A percentile compares a stretch with the other conserved stretches of the same genome.
phyloP scores from a whole-genome alignment of 2,797 vertebrate species.

The Pseudochaenichthys georgianus region DNA sequence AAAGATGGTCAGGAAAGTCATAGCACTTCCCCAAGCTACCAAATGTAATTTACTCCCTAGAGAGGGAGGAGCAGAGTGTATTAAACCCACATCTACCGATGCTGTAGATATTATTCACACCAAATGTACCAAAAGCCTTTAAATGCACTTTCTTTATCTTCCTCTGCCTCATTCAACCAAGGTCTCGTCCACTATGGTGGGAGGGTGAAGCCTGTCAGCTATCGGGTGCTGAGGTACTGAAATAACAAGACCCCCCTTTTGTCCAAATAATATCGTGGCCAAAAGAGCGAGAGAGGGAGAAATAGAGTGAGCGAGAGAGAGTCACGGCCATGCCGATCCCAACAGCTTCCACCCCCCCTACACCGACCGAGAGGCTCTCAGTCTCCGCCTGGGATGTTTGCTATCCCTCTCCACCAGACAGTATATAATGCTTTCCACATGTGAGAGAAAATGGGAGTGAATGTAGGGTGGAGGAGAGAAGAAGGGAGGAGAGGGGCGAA shows the following conservation, averaged over 20 bases:
- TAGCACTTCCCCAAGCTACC: not conserved
- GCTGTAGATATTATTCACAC: conserved; percentile 8
- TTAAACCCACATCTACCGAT: conserved; percentile 19
- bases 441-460: conserved; percentile 67
- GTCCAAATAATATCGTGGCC: conserved; percentile 72
- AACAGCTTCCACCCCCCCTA: conserved; percentile 31
- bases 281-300: conserved; percentile 18
- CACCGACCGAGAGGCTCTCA: conserved; percentile 63
- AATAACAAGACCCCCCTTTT: conserved; percentile 83
- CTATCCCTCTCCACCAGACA: conserved; percentile 85
- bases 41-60: not conserved
- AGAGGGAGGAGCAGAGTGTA: not conserved
- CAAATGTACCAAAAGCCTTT: conserved; percentile 1
- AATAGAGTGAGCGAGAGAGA: conserved; percentile 34
- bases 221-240: conserved; percentile 70
- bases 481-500: conserved; percentile 37
- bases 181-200: conserved; percentile 28
- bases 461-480: conserved; percentile 41
- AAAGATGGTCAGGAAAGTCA: not conserved
- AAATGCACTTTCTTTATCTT: conserved; percentile 36
- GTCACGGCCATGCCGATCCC: conserved; percentile 46
- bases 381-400: conserved; percentile 76
- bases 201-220: conserved; percentile 58
- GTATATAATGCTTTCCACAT: conserved; percentile 89
- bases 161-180: conserved; percentile 19